Percentiles rank a stretch among this genome's conserved stretches.
Conservation (phyloP, 2,888 invertebrate species). For the Eupsilia transversa region DNA sequence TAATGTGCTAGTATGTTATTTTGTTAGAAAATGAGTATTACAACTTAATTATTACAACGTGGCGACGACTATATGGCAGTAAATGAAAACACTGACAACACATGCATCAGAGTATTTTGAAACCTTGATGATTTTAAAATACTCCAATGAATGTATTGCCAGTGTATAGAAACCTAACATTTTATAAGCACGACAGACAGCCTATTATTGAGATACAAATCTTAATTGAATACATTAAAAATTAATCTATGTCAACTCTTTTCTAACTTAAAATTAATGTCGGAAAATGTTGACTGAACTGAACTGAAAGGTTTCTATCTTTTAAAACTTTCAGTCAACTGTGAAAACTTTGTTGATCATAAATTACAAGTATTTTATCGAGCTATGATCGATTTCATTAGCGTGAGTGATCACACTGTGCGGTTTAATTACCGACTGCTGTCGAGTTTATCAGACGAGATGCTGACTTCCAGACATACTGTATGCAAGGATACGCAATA, state of each 20-base stretch:
- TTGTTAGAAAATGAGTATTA: not conserved
- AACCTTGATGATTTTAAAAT: no score
- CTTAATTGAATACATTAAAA: not conserved
- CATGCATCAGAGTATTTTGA: not conserved
- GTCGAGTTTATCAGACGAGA: constrained; percentile 17
- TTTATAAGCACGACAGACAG: not conserved
- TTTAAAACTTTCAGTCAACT: not conserved
- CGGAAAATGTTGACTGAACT: not conserved
- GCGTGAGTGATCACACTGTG: constrained; percentile 7
- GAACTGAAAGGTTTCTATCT: not conserved
- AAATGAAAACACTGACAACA: not conserved
- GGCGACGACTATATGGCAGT: no score
- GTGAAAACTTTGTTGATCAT: not conserved
- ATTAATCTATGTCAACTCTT: not conserved
- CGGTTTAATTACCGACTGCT: constrained; percentile 34
- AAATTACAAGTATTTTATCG: not conserved
- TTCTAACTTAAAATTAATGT: constrained; percentile 7
- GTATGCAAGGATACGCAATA: not conserved
- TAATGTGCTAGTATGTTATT: not conserved
- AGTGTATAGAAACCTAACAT: no score
- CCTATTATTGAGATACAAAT: not conserved
- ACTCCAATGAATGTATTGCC: no score
- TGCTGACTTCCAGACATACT: constrained; percentile 12
- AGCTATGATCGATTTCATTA: constrained; percentile 15
- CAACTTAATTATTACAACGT: no score